These are phyloP conservation scores for Pelecanus crispus DNA, from an alignment of 2,113 vertebrate genomes.

Conservation along the genomic window DNA sequence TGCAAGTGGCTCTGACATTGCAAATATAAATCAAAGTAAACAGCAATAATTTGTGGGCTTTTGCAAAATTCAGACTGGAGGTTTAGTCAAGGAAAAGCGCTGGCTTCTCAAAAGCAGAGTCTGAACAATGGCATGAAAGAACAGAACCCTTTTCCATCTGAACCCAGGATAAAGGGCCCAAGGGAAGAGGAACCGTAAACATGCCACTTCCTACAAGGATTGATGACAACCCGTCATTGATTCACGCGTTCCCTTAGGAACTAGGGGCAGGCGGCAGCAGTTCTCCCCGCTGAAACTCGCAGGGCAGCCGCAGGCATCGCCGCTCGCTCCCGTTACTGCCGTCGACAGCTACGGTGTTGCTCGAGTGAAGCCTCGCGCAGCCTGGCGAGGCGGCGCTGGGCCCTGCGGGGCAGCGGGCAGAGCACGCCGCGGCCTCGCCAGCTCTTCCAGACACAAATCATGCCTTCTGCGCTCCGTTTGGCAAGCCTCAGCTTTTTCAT, in stretches of 20 bases:
- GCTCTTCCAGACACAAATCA: not conserved
- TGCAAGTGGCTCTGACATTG: not conserved
- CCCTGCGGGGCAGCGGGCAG: too few species aligned
- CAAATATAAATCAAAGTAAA: not conserved
- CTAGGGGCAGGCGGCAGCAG: not conserved
- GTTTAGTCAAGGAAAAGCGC: not conserved
- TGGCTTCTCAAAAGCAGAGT: not conserved
- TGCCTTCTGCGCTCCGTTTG: accelerated
- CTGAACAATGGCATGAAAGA: not conserved
- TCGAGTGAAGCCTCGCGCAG: not conserved
- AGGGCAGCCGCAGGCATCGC: not conserved
- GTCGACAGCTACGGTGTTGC: accelerated
- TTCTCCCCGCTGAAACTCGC: not conserved
- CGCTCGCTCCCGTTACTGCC: not conserved
- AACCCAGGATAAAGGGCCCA: not conserved
- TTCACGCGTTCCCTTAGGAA: not conserved
- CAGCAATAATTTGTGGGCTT: not conserved
- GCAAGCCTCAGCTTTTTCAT: not conserved
- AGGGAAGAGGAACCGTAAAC: not conserved
- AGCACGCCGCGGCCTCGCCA: not conserved
- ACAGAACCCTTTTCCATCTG: not conserved
- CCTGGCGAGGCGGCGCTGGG: accelerated
- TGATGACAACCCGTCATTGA: not conserved
- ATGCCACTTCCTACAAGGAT: not conserved
- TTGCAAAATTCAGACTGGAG: not conserved